Conservation (phyloP, 2,113 vertebrate genomes). For the Rhabdornis inornatus region DNA sequence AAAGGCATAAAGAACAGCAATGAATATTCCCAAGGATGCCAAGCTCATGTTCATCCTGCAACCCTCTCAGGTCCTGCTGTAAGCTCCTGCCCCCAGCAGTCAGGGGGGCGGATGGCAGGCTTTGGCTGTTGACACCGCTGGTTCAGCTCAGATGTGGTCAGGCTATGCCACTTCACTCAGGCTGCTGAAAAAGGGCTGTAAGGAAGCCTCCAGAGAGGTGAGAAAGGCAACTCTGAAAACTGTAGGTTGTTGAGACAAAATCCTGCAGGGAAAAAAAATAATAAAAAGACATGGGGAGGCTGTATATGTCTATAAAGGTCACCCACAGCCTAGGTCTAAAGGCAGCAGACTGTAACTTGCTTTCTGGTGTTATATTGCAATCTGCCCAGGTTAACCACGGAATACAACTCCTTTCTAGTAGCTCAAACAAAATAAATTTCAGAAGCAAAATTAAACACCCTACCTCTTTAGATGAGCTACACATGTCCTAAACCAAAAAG, state of each 20-base stretch:
- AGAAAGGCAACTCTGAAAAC: neutral
- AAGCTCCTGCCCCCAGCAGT: neutral
- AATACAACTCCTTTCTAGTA: neutral
- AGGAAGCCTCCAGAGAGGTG: neutral
- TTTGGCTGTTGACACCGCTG: accelerated
- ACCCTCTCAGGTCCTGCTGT: neutral
- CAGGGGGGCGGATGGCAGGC: neutral
- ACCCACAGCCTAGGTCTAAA: neutral
- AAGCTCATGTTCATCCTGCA: neutral
- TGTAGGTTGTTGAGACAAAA: neutral
- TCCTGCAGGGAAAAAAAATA: neutral
- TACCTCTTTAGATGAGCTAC: neutral
- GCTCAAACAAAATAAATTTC: neutral
- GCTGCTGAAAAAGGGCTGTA: neutral
- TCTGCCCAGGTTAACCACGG: neutral
- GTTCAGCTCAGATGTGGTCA: neutral
- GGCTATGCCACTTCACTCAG: neutral
- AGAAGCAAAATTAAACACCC: neutral
- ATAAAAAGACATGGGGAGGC: neutral
- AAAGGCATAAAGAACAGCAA: neutral
- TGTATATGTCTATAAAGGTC: neutral
- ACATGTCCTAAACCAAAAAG: neutral
- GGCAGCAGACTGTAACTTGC: neutral
- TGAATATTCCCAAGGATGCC: neutral
- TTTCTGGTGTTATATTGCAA: neutral